Evolutionary conservation across 2,113 vertebrate genomes (phyloP).

Genomic region (Chionis minor): DNA sequence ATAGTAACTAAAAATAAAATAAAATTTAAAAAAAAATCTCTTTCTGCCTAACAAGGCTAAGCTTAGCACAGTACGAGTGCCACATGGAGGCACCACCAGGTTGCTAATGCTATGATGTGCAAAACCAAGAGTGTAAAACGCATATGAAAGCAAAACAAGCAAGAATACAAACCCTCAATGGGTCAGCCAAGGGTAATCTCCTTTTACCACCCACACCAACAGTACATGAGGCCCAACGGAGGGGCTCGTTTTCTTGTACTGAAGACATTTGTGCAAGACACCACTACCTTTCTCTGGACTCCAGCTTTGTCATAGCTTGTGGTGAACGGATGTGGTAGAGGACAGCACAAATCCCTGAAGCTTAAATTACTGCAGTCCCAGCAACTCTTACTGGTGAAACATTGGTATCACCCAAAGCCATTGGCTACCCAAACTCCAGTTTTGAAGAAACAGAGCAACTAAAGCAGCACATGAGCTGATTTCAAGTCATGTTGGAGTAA

Average conservation of each 20-base stretch:
- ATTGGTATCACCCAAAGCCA: neutral
- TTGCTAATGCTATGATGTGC: neutral
- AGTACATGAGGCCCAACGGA: fast-evolving
- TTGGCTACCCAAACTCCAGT: neutral
- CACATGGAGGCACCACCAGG: neutral
- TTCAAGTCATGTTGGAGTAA: constrained; percentile 37
- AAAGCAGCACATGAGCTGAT: neutral
- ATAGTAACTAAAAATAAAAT: neutral
- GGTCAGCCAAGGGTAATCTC: neutral
- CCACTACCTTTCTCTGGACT: neutral
- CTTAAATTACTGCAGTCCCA: neutral
- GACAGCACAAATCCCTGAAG: neutral
- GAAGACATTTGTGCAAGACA: neutral
- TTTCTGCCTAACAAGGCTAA: neutral
- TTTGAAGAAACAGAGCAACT: constrained; percentile 24
- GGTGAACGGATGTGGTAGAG: neutral
- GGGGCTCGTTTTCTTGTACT: neutral
- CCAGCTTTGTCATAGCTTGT: neutral
- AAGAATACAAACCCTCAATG: neutral
- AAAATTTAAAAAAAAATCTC: neutral
- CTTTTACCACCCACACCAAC: neutral
- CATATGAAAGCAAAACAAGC: neutral
- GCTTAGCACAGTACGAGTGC: neutral
- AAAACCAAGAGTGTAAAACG: neutral
- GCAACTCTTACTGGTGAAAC: neutral